phyloP scores from a whole-genome alignment of 2,113 vertebrate species.

The Progne subis region DNA sequence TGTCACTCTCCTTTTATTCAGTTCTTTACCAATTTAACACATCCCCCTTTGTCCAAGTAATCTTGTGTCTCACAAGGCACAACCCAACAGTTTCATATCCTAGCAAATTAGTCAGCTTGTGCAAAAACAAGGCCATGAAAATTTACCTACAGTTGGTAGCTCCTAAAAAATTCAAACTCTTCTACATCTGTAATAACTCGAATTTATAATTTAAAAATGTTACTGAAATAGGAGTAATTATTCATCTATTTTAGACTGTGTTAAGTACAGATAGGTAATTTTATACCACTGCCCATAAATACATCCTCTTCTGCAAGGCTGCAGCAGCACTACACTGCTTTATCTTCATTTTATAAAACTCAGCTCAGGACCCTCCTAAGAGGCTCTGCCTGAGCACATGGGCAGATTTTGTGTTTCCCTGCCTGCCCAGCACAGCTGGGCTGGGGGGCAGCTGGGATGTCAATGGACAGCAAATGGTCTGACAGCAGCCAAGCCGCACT shows the following conservation, averaged over 20 bases:
- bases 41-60: background rate
- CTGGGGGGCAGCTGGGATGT: background rate
- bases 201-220: background rate
- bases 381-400: background rate
- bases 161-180: background rate
- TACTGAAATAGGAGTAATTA: background rate
- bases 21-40: background rate
- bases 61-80: background rate
- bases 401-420: background rate
- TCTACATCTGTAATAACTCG: background rate
- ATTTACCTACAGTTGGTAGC: background rate
- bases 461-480: background rate
- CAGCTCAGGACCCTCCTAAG: background rate
- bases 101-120: background rate
- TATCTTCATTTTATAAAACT: background rate
- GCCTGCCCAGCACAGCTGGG: background rate
- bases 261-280: background rate
- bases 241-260: background rate
- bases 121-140: background rate
- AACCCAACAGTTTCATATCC: background rate
- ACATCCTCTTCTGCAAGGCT: background rate
- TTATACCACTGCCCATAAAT: background rate
- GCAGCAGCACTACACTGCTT: rapidly evolving
- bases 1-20: background rate
- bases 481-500: background rate